Conservation (phyloP, 2,113 vertebrate genomes). For the Cheirogaleus medius region DNA sequence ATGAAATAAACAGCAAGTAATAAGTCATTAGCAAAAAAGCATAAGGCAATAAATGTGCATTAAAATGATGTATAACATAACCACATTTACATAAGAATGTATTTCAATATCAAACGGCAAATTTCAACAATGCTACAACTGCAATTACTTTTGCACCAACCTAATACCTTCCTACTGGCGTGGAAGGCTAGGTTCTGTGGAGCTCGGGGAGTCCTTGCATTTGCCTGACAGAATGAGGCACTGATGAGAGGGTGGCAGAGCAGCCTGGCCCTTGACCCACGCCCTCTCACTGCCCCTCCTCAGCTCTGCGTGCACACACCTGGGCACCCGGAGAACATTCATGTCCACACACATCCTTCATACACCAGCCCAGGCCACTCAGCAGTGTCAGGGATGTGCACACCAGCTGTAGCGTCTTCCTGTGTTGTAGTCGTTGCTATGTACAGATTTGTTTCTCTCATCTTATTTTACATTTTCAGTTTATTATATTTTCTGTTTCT, state of each 20-base stretch:
- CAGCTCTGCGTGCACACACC: not conserved
- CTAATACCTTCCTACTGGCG: not conserved
- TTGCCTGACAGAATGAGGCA: not conserved
- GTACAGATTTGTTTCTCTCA: not conserved
- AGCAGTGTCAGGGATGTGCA: accelerated
- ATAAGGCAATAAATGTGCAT: no score
- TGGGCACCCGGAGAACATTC: accelerated
- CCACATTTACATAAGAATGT: no score
- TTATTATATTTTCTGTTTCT: not conserved
- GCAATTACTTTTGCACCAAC: no score
- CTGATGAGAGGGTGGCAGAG: not conserved
- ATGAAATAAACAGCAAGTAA: no score
- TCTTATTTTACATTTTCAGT: not conserved
- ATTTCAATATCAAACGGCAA: no score
- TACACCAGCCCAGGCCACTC: not conserved
- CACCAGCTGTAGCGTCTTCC: accelerated
- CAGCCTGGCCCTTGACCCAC: no score
- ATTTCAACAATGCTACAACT: no score
- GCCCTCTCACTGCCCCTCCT: not conserved
- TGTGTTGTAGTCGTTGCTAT: not conserved
- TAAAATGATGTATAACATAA: no score
- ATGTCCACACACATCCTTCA: no score
- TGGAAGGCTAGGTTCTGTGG: not conserved
- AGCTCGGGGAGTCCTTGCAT: not conserved
- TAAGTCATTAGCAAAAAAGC: no score